These are phyloP conservation scores for Papilio dardanus DNA, from an alignment of 1,140 invertebrate species.

Conservation along the genomic window DNA sequence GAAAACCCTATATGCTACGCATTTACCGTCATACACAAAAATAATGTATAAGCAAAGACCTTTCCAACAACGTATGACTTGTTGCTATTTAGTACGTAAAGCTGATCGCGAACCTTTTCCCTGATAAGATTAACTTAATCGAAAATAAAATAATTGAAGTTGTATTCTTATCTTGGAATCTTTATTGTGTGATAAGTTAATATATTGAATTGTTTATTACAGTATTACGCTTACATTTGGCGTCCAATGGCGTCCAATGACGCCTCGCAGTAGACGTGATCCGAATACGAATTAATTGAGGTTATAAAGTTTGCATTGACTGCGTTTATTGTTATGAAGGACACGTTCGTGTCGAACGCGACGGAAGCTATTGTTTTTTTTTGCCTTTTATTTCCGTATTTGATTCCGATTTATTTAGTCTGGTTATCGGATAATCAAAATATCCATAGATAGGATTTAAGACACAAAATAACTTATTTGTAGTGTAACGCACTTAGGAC, in stretches of 20 bases:
- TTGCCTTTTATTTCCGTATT: not conserved
- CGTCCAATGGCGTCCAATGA: slow-evolving; percentile 27
- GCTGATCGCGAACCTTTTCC: no score
- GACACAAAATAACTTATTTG: no score
- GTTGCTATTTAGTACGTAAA: no score
- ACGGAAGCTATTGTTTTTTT: slow-evolving; percentile 3
- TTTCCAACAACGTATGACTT: no score
- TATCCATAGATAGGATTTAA: no score
- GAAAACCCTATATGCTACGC: no score
- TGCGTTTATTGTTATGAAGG: slow-evolving; percentile 4
- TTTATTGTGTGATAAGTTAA: not conserved
- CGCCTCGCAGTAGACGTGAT: not conserved
- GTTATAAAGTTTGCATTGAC: not conserved
- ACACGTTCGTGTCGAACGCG: slow-evolving; percentile 9
- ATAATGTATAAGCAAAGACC: no score
- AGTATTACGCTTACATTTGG: slow-evolving; percentile 16
- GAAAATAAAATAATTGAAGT: not conserved
- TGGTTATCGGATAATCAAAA: no score
- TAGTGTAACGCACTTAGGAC: no score
- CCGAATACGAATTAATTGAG: not conserved
- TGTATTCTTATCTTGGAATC: not conserved
- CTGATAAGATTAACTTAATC: no score
- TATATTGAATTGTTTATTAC: slow-evolving; percentile 6
- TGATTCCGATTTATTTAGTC: no score
- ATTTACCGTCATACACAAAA: no score